Percentiles rank a stretch among this genome's conserved stretches.
phyloP scores from a whole-genome alignment of 2,113 vertebrate species.

The Siniperca knerii region DNA sequence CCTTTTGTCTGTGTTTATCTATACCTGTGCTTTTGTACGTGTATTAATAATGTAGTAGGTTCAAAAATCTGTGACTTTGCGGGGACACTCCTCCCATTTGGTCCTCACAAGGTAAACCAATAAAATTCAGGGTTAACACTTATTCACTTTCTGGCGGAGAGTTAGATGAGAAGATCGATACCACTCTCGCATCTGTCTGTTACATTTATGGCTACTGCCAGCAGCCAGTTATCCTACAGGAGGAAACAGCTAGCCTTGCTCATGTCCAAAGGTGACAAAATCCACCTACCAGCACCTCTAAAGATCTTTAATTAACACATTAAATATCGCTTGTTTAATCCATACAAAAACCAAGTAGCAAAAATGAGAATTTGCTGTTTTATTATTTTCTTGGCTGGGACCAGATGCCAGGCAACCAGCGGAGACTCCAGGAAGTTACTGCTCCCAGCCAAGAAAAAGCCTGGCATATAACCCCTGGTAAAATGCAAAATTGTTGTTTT shows the following conservation, averaged over 20 bases:
- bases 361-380: background rate
- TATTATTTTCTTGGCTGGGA: background rate
- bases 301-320: background rate
- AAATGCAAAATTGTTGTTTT: background rate
- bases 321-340: background rate
- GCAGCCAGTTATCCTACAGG: background rate
- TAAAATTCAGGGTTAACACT: background rate
- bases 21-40: background rate
- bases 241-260: no score
- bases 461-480: background rate
- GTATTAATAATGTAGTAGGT: background rate
- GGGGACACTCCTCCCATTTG: background rate
- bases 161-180: background rate
- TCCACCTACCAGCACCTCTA: background rate
- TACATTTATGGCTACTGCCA: background rate
- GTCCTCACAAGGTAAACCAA: background rate
- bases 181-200: background rate
- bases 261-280: background rate
- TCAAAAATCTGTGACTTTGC: background rate
- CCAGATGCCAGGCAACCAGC: background rate
- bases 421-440: background rate
- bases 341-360: background rate
- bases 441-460: background rate
- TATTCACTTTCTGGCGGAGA: background rate
- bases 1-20: slow-evolving; percentile 15